Conservation (phyloP, 2,888 invertebrate genomes). For the Phyllotreta striolata region DNA sequence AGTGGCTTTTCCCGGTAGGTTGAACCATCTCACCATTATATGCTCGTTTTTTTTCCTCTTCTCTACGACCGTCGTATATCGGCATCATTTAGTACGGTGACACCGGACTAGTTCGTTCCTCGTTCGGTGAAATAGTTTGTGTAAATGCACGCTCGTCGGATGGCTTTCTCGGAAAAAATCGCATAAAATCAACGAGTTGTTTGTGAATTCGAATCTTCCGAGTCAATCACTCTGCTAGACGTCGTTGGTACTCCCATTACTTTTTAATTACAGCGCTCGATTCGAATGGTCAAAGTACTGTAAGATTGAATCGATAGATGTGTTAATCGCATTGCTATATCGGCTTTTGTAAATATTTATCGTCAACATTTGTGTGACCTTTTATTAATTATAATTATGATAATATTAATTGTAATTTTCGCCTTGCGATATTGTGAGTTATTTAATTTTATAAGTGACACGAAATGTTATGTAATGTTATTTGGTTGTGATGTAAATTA, state of each 20-base stretch:
- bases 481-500: too few relatives aligned
- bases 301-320: too few relatives aligned
- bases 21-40: slow-evolving; percentile 17
- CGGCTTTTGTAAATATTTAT: too few relatives aligned
- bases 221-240: neutral
- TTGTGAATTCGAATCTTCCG: too few relatives aligned
- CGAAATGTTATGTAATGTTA: too few relatives aligned
- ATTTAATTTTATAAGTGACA: too few relatives aligned
- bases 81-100: slow-evolving; percentile 24
- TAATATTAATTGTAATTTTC: too few relatives aligned
- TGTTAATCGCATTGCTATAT: too few relatives aligned
- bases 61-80: too few relatives aligned
- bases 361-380: too few relatives aligned
- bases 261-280: slow-evolving; percentile 3
- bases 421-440: too few relatives aligned
- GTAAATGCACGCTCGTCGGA: slow-evolving; percentile 19
- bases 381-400: too few relatives aligned
- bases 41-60: neutral
- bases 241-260: neutral
- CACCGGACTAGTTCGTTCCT: slow-evolving; percentile 20
- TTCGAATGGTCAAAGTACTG: neutral
- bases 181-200: slow-evolving; percentile 1
- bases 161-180: slow-evolving; percentile 13
- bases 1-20: slow-evolving; percentile 19
- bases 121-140: slow-evolving; percentile 28